phyloP scores from a whole-genome alignment of 1,140 invertebrate genomes.

The Chionoecetes opilio region DNA sequence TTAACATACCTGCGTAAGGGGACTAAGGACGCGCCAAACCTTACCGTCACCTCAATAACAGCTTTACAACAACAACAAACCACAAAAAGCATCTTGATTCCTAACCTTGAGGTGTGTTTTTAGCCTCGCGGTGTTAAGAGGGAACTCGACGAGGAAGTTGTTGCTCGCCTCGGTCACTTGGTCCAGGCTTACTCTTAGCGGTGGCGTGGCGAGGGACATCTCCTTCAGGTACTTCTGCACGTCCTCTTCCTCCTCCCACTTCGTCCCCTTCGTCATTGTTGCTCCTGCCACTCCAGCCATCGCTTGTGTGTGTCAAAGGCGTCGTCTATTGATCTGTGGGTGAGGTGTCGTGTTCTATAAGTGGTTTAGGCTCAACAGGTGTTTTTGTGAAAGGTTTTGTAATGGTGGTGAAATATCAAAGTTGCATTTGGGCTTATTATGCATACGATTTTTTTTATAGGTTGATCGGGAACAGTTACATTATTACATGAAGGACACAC shows the following conservation, averaged over 20 bases:
- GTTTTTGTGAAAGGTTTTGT: background rate
- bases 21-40: no score
- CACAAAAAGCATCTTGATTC: background rate
- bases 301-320: background rate
- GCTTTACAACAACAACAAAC: no score
- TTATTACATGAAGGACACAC: no score
- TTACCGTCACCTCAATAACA: no score
- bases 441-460: no score
- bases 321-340: background rate
- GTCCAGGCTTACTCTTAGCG: slow-evolving; percentile 29
- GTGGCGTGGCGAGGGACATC: background rate
- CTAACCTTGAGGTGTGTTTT: slow-evolving; percentile 61
- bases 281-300: background rate
- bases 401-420: background rate
- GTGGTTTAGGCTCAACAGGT: background rate
- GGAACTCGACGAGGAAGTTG: slow-evolving; percentile 62
- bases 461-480: no score
- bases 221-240: slow-evolving; percentile 54
- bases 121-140: slow-evolving; percentile 46
- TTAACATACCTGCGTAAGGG: no score
- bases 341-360: background rate
- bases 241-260: background rate
- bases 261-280: background rate
- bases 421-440: no score
- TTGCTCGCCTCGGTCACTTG: slow-evolving; percentile 54